These are phyloP conservation scores for Dryobates pubescens DNA, from an alignment of 2,797 vertebrate species.

Conservation along the genomic window DNA sequence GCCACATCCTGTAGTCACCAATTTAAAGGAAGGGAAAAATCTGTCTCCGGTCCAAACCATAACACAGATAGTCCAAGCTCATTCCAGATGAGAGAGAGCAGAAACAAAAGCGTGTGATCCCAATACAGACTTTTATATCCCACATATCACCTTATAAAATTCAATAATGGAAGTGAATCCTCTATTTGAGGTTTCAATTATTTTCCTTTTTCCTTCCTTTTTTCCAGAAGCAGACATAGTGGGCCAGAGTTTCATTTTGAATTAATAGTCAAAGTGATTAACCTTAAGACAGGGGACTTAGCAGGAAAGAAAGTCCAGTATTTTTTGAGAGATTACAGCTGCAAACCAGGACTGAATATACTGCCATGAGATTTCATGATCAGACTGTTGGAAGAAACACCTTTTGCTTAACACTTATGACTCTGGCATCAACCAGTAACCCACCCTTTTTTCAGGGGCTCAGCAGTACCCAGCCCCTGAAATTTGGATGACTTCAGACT, in stretches of 20 bases:
- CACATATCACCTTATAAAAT: slow-evolving; percentile 60
- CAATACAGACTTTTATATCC: slow-evolving; percentile 30
- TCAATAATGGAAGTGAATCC: slow-evolving; percentile 52
- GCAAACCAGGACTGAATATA: not conserved
- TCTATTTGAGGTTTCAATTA: slow-evolving; percentile 30
- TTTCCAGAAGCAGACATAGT: not conserved
- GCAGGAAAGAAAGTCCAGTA: not conserved
- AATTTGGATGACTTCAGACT: not conserved
- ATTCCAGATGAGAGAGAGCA: slow-evolving; percentile 37
- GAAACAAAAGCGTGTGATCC: slow-evolving; percentile 42
- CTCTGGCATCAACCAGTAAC: not conserved
- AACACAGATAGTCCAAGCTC: slow-evolving; percentile 35
- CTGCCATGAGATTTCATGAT: not conserved
- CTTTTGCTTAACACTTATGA: not conserved
- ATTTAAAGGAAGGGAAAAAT: slow-evolving; percentile 60
- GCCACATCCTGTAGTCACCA: slow-evolving; percentile 67
- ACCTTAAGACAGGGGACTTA: not conserved
- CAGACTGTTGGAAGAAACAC: not conserved
- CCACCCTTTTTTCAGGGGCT: not conserved
- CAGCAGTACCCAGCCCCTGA: not conserved
- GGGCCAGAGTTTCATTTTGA: slow-evolving; percentile 23
- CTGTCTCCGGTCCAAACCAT: slow-evolving; percentile 40
- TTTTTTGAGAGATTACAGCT: not conserved
- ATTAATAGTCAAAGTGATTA: not conserved
- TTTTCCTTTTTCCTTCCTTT: slow-evolving; percentile 24